Evolutionary conservation across 2,797 vertebrate species (phyloP), one percentile per base, ranked within the genome.

Genomic region (Galago senegalensis): DNA sequence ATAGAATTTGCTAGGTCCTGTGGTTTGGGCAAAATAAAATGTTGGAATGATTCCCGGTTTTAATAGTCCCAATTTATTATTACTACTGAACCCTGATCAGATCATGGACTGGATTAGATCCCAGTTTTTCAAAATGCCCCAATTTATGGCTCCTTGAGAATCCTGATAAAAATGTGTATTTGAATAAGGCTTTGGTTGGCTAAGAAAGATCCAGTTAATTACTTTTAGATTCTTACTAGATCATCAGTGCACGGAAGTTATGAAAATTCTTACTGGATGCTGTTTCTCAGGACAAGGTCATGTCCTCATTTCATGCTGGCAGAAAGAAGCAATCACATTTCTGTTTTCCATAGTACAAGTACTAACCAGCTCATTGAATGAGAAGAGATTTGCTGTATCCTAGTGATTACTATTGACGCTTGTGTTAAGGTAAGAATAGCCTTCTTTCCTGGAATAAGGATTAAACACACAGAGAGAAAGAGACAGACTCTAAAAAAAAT

Each of bases 1-100:
- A 96, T 96, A 96, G 87, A 97, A 97, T 97, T 98, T 96, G 86
- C 97, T 97, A 97, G 98, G 97, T 97, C 96, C 98, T 97, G 95
- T 98, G 97, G 98, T 98, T 98, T 98, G 98, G 98, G 97, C 97
- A 98, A 98, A 98, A 98, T 98, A 98, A 98, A 98, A 97, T 97
- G 93, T 98, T 98, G 98, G 98, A 98, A 96, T 85, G 95, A 96
- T 97, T 98, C 99, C 98, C 98, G 98, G 98, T 98, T 99, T 98
- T 99, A 99, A 99, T 99, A 99, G 98, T 98, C 97, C 96, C 98
- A 98, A 98, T 99, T 98, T 98, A 98, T 99, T 99, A 99, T 99
- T 98, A 98, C 98, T 98, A 98, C 98, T 99, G 98, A 98, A 98
- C 98, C 97, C 98, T 98, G 98, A 98, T 99, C 98, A 98, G 98